Evolutionary conservation across 2,888 invertebrate genomes (phyloP).

Genomic region (Eulithis testata): DNA sequence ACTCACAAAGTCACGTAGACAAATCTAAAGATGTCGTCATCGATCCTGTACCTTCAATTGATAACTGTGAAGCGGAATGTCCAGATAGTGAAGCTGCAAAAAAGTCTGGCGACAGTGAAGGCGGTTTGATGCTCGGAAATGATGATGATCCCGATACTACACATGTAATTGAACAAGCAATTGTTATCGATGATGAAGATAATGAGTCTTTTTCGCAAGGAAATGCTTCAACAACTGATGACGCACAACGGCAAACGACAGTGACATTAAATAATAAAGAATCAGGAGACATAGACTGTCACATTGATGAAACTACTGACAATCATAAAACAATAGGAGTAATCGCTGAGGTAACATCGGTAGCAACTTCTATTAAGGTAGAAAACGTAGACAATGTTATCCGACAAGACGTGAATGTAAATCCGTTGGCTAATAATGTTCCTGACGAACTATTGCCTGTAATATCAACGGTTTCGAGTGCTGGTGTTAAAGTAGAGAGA

Average conservation of each 20-base stretch:
- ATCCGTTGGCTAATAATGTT: background rate
- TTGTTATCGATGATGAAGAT: constrained; percentile 35
- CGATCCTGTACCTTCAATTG: constrained; percentile 12
- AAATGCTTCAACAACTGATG: constrained; percentile 4
- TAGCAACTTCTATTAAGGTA: constrained; percentile 21
- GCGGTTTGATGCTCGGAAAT: background rate
- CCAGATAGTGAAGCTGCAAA: constrained; percentile 13
- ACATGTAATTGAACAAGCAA: constrained; percentile 22
- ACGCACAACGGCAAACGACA: background rate
- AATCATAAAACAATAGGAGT: background rate
- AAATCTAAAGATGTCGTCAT: constrained; percentile 6
- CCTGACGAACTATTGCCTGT: constrained; percentile 16
- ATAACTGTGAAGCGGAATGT: background rate
- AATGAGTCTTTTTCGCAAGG: background rate
- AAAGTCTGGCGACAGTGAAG: constrained; percentile 5
- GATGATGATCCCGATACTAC: background rate
- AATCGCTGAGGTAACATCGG: constrained; percentile 22
- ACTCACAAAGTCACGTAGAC: background rate
- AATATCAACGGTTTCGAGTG: constrained; percentile 27
- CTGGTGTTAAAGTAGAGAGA: constrained; percentile 19
- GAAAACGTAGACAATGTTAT: constrained; percentile 23
- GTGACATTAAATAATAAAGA: background rate
- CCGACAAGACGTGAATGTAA: background rate
- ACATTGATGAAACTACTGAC: background rate
- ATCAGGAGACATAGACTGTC: constrained; percentile 1